A percentile compares a stretch with the other conserved stretches of the same genome.
phyloP scores from a whole-genome alignment of 2,113 vertebrate genomes.

The Ascaphus truei region DNA sequence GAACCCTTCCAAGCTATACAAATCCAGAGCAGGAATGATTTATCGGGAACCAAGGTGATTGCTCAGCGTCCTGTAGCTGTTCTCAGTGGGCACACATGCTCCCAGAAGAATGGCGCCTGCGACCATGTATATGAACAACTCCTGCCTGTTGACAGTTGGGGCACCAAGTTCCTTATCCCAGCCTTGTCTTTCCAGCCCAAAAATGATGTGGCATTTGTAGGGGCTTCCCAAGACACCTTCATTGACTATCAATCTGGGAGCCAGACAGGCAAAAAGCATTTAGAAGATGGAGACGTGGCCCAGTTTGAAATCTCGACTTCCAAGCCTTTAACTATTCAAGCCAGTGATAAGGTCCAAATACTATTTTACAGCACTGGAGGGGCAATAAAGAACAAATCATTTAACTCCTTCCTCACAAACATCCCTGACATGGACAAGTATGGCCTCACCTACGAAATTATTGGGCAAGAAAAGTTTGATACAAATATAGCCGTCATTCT shows the following conservation, averaged over 20 bases:
- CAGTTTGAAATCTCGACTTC: not conserved
- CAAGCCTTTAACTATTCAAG: not conserved
- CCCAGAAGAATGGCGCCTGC: slow-evolving; percentile 35
- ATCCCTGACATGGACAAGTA: not conserved
- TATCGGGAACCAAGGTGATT: slow-evolving; percentile 51
- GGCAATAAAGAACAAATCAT: not conserved
- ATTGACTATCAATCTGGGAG: slow-evolving; percentile 29
- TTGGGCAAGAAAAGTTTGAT: not conserved
- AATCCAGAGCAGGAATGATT: slow-evolving; percentile 45
- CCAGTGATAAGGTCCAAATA: not conserved
- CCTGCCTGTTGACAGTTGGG: slow-evolving; percentile 55
- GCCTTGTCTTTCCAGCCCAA: slow-evolving; percentile 38
- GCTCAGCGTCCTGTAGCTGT: slow-evolving; percentile 48
- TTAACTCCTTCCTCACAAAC: not conserved
- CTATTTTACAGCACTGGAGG: not conserved
- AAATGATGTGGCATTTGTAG: slow-evolving; percentile 43
- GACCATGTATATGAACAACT: slow-evolving; percentile 69
- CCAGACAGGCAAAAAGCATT: no score
- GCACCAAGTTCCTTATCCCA: slow-evolving; percentile 51
- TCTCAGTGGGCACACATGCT: slow-evolving; percentile 60
- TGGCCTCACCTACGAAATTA: not conserved
- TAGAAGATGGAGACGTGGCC: not conserved
- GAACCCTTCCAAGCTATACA: slow-evolving; percentile 56
- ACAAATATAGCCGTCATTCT: not conserved
- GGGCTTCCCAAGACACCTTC: slow-evolving; percentile 42